Base-by-base conservation (phyloP, 2,113 vertebrate genomes). In the Leptocoma aspasia region DNA sequence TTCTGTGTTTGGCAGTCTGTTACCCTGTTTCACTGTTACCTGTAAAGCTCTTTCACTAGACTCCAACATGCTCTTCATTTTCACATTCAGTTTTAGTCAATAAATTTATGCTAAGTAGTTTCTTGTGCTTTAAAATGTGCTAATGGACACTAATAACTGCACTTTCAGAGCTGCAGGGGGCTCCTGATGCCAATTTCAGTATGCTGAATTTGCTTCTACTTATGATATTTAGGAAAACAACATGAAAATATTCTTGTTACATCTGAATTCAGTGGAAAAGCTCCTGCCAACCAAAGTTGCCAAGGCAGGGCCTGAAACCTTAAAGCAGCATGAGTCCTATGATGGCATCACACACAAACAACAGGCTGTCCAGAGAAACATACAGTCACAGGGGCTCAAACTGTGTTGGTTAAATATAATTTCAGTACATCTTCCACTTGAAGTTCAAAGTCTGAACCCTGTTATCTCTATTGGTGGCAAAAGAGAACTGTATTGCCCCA, bases 111-210 rank as follows among this genome's bases (percentile, higher is more conserved):
- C 63, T 85, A 63, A 95, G 73, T 85, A 66, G 16, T 87, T 87
- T 85, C 70, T 64, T 72, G 45, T 95, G 47, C 24, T 91, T 89
- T 28, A 61, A 79, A 82, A 49, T 53, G 27, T 86, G 84, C 63
- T 96, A 95, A 91, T 91, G 89, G 78, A 77, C 59, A 30, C 50
- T 81, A 90, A 91, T 89, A 59, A 35, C 59, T 86, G 63, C 54
- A 69, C 78, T 91, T 94, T 42, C 8, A 83, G 81, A 95, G 66
- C 93, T 87, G 65, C 70, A 57, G 95, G 95, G 52, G 22, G 56
- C 42, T 87, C 45, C 71, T 82, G 41, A 72, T 92, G 47, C 52
- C 33, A 45, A 10, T 86, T 91, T 68, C 54, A 69, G 57, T 56
- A 53, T 89, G 68, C 31, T 69, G 87, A 87, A 76, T 89, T 95